Base-by-base conservation (phyloP, 2,888 invertebrate species). In the Eristalinus aeneus region DNA sequence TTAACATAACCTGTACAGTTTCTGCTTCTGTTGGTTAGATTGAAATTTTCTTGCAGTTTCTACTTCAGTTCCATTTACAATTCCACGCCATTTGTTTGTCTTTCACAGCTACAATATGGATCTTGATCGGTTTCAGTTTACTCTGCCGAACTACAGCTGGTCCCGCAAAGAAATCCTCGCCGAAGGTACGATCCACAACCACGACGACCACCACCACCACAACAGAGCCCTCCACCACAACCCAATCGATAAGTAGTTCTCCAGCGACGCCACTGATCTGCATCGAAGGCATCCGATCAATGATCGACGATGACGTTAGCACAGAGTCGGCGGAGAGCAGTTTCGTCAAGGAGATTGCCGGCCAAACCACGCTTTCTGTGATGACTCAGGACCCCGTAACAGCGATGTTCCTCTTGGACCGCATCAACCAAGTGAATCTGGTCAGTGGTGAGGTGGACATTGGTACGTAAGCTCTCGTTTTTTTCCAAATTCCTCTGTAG, bases 381-480 rank as follows among this genome's bases (percentile, higher is more conserved):
- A 71, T 92, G 72, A 92, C 92, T 3, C 90, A 85, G 31, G 92
- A 93, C 85, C 90, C 92, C 1, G 89, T 89, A 10, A 91, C 92
- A 1, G 91, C 91, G 1, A 87, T 92, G 72, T 93, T 92, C 87
- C 91, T 92, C 0, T 89, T 92, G 23, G 91, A 92, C 89, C 92
- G 92, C 9, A 89, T 92, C n/a, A 93, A 93, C 88, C 90, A 91
- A 80, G 92, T 91, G 0, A 90, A 91, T 85, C 85, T 92, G 6
- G 88, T 92, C 20, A 90, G 89, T 56, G 91, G 91, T 2, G 91
- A 92, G 84, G 91, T 92, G 88, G 89, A 92, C 90, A 90, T 92
- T 84, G 92, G 92, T 92, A 87, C 89, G 78, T n/a, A 71, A n/a
- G 2, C 10, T 16, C 9, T 16, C 31, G 39, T 11, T 20, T 11